Evolutionary conservation across 2,888 invertebrate species (phyloP), one percentile per base, ranked within the genome.

Genomic region (Hermaeophaga mercurialis): DNA sequence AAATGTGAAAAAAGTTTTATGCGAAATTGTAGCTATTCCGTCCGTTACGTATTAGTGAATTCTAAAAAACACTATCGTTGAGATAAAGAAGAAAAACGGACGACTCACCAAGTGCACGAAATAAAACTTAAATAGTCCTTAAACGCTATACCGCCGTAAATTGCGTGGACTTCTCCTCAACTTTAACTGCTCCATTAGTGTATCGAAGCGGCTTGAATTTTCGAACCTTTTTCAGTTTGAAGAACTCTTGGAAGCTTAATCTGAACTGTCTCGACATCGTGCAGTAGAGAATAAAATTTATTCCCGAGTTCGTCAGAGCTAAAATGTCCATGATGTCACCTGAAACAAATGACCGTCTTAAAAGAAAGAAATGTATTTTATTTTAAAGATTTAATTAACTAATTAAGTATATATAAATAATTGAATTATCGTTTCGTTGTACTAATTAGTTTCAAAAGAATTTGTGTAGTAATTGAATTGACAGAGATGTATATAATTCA

Each of bases 201-300:
- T 52, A 11, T n/a, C 19, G 6, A 6, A 52, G 43, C 15, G 41
- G 31, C 17, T 34, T 52, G n/a, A 52, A 47, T 3, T 47, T 50
- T 34, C 54, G 19, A n/a, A 66, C 22, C 14, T 56, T 18, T 66
- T 85, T 79, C 52, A 88, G 87, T 44, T 84, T 80, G 73, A 95
- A 94, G 24, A 94, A 82, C 62, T 88, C 80, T 28, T 85, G 84
- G 73, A 91, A 91, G 1, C 90, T 90, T 61, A 82, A 84, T 8
- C 96, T 84, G 78, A 96, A 96, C 80, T 95, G 95, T 28, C 90
- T 84, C 66, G 93, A 94, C 96, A 96, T 96, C 64, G 91, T 87
- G 80, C 94, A 96, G 80, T 96, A 96, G 52, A 96, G 83, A 63
- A 95, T 91, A 80, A 96, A 96, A 80, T 96, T 96, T 67, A 96